These are phyloP conservation scores for Nezara viridula DNA, from an alignment of 2,888 invertebrate genomes.

Conservation along the genomic window DNA sequence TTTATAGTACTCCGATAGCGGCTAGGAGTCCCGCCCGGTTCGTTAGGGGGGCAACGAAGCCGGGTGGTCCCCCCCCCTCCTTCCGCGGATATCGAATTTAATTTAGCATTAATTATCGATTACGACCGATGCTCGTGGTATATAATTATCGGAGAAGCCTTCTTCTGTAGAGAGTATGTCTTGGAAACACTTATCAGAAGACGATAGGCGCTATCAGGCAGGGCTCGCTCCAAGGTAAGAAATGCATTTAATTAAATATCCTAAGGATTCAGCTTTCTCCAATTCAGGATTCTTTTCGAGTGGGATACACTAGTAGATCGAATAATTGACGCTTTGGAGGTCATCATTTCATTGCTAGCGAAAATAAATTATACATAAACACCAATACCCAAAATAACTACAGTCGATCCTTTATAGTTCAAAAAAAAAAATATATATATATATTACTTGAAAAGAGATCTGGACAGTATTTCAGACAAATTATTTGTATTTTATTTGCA, in stretches of 20 bases:
- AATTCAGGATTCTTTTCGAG: too few relatives aligned
- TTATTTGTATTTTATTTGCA: too few relatives aligned
- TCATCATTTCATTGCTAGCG: too few relatives aligned
- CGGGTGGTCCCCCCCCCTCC: neutral
- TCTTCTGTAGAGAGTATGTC: neutral
- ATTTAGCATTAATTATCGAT: conserved; percentile 35
- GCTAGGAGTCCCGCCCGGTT: neutral
- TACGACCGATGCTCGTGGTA: neutral
- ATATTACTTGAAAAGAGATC: too few relatives aligned
- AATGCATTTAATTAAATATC: neutral
- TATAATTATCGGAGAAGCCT: neutral
- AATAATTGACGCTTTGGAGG: too few relatives aligned
- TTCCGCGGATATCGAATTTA: neutral
- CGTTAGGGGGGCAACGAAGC: neutral
- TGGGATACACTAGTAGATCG: too few relatives aligned
- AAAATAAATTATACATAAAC: too few relatives aligned
- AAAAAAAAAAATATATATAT: too few relatives aligned
- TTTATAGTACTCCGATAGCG: neutral
- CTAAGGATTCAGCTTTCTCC: neutral
- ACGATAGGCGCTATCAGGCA: neutral
- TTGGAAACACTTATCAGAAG: neutral
- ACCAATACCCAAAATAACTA: too few relatives aligned
- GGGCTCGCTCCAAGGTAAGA: neutral
- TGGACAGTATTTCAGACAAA: too few relatives aligned
- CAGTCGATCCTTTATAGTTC: too few relatives aligned